Evolutionary conservation across 2,888 invertebrate genomes (phyloP).

Genomic region (Sthenelais limicola): DNA sequence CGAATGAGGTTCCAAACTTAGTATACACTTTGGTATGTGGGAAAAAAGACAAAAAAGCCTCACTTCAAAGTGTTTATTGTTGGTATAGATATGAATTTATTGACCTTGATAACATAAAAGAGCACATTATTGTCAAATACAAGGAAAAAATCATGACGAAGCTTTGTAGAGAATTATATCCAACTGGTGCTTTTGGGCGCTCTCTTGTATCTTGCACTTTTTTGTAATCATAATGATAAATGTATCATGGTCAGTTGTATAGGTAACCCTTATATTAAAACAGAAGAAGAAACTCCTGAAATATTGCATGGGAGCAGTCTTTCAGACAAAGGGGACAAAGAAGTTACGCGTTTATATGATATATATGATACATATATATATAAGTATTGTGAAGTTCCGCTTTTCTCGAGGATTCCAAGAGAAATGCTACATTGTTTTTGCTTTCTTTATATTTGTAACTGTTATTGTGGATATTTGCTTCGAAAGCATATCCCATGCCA

Average conservation of each 20-base stretch:
- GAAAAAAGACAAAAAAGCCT: too few relatives aligned
- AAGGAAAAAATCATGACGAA: too few relatives aligned
- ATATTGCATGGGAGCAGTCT: slow-evolving; percentile 26
- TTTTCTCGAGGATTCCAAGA: slow-evolving; percentile 3
- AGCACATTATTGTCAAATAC: too few relatives aligned
- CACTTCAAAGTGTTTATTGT: too few relatives aligned
- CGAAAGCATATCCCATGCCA: slow-evolving; percentile 39
- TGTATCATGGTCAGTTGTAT: slow-evolving; percentile 40
- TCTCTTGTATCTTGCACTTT: too few relatives aligned
- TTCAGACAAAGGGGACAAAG: slow-evolving; percentile 17
- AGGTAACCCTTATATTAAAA: slow-evolving; percentile 20
- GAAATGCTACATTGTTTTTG: slow-evolving; percentile 22
- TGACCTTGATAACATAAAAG: too few relatives aligned
- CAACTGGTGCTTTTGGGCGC: too few relatives aligned
- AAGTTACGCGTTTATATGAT: slow-evolving; percentile 14
- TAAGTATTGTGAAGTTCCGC: slow-evolving; percentile 37
- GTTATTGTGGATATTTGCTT: slow-evolving; percentile 38
- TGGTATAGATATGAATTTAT: too few relatives aligned
- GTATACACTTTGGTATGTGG: too few relatives aligned
- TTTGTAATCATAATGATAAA: too few relatives aligned
- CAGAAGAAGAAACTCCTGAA: slow-evolving; percentile 16
- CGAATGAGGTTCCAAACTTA: too few relatives aligned
- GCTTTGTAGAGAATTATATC: too few relatives aligned
- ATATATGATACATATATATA: slow-evolving; percentile 35
- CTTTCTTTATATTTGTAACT: slow-evolving; percentile 19